Percentiles rank a stretch among this genome's conserved stretches.
Conservation (phyloP, 2,797 vertebrate species). For the Oophaga sylvatica region DNA sequence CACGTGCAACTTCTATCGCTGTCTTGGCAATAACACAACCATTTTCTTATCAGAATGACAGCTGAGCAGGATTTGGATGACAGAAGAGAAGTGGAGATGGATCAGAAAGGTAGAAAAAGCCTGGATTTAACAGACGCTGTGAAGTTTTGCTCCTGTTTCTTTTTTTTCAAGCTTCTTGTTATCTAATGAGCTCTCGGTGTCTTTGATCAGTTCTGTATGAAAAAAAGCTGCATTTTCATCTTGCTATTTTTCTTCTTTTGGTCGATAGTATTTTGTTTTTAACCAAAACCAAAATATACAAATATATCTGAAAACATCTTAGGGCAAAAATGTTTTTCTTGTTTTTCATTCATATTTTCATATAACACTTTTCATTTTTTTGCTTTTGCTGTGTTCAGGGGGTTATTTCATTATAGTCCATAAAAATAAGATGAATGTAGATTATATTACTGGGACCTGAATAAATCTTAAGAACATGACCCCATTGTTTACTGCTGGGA, state of each 20-base stretch:
- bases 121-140: slow-evolving; percentile 52
- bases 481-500: no score
- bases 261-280: slow-evolving; percentile 22
- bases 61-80: slow-evolving; percentile 40
- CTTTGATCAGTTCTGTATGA: slow-evolving; percentile 56
- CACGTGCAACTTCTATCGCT: slow-evolving; percentile 44
- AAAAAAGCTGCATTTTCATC: slow-evolving; percentile 49
- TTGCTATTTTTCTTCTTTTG: slow-evolving; percentile 25
- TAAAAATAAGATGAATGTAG: no score
- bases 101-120: slow-evolving; percentile 53
- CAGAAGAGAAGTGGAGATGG: slow-evolving; percentile 39
- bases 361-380: background rate
- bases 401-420: background rate
- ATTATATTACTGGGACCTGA: no score
- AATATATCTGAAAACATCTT: slow-evolving; percentile 2
- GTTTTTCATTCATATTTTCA: background rate
- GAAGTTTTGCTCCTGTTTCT: slow-evolving; percentile 46
- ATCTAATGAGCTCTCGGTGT: slow-evolving; percentile 59
- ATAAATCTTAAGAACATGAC: no score
- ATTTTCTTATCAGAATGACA: slow-evolving; percentile 48
- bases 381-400: background rate
- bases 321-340: background rate
- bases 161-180: slow-evolving; percentile 46
- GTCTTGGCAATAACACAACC: slow-evolving; percentile 44
- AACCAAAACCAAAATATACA: slow-evolving; percentile 1